phyloP scores from a whole-genome alignment of 2,797 vertebrate species.

The Acanthurus lineatus region DNA sequence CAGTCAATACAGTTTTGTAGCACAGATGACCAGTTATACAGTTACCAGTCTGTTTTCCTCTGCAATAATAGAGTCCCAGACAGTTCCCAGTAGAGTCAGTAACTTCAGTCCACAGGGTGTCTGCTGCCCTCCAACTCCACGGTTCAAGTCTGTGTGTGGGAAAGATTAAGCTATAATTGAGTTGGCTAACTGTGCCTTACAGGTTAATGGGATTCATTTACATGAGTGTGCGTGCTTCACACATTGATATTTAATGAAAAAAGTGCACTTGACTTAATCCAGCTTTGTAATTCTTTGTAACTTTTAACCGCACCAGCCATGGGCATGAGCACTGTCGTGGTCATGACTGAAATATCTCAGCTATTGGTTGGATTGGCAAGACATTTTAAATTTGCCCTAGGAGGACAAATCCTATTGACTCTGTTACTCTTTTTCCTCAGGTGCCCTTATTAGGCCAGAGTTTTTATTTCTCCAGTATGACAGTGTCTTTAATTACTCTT shows the following conservation, averaged over 20 bases:
- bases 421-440: neutral
- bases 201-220: conserved; percentile 78
- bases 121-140: conserved; percentile 45
- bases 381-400: neutral
- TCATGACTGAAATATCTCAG: neutral
- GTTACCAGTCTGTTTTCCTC: conserved; percentile 25
- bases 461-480: neutral
- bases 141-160: conserved; percentile 48
- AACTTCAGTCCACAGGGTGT: conserved; percentile 40
- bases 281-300: neutral
- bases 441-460: neutral
- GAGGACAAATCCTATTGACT: neutral
- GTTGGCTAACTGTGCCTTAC: conserved; percentile 67
- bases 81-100: conserved; percentile 43
- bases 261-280: neutral
- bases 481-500: too few relatives aligned
- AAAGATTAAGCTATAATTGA: conserved; percentile 77
- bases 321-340: neutral
- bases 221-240: conserved; percentile 29
- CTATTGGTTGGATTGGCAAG: neutral
- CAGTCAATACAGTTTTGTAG: conserved; percentile 32
- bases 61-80: conserved; percentile 40
- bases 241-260: conserved; percentile 20
- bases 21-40: conserved; percentile 32
- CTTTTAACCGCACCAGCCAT: neutral